These are phyloP conservation scores for Typhlichthys eigenmanni DNA, from an alignment of 2,797 vertebrate species.

Conservation along the genomic window DNA sequence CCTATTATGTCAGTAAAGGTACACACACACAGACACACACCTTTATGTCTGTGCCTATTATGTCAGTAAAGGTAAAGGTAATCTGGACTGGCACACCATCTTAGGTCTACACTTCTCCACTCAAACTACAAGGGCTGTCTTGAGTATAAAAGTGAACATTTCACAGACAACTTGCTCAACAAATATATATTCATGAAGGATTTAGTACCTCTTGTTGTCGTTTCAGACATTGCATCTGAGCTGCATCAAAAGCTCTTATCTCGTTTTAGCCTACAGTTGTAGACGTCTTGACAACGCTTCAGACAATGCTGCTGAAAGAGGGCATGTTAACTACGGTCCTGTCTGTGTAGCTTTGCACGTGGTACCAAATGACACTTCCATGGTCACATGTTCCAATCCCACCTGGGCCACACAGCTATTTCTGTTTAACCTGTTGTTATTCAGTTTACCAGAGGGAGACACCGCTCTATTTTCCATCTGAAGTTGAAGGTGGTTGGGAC, in stretches of 20 bases:
- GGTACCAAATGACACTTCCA: neutral
- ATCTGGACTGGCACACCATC: constrained; percentile 27
- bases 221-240: no score
- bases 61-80: no score
- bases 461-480: no score
- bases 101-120: constrained; percentile 28
- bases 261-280: neutral
- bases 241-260: no score
- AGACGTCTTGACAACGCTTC: constrained; percentile 16
- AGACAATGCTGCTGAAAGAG: constrained; percentile 9
- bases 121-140: constrained; percentile 6
- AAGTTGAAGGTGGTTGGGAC: no score
- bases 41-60: constrained; percentile 3
- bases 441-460: neutral
- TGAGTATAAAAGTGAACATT: constrained; percentile 5
- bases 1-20: no score
- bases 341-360: neutral
- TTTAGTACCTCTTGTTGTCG: no score
- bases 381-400: neutral
- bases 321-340: neutral
- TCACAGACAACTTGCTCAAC: constrained; percentile 31
- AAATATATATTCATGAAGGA: constrained; percentile 1
- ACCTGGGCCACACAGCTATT: neutral
- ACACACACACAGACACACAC: no score
- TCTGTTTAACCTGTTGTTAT: neutral